phyloP scores from a whole-genome alignment of 1,140 invertebrate species.

The Zaprionus ghesquierei region DNA sequence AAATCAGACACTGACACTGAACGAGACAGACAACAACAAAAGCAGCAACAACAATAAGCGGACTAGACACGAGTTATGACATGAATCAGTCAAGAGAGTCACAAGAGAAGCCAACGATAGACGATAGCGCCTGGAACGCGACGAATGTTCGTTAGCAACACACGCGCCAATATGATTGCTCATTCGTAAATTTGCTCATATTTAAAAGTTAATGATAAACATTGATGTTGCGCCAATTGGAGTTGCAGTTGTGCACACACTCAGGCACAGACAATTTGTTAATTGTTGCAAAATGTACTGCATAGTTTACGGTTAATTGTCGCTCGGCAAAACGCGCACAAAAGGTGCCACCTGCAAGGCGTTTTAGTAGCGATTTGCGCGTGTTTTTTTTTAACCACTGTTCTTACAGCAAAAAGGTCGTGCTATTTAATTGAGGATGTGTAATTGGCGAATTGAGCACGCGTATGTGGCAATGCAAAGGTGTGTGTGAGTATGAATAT shows the following conservation, averaged over 20 bases:
- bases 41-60: neutral
- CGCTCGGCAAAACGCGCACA: constrained; percentile 60
- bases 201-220: constrained; percentile 68
- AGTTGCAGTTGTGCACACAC: constrained; percentile 4
- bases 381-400: constrained; percentile 38
- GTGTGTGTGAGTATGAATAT: neutral
- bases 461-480: neutral
- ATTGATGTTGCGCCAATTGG: constrained; percentile 65
- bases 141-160: constrained; percentile 61
- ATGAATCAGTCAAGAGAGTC: constrained; percentile 61
- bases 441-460: constrained; percentile 52
- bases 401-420: constrained; percentile 56
- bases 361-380: constrained; percentile 48
- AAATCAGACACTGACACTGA: constrained; percentile 6
- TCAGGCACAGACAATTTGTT: constrained; percentile 55
- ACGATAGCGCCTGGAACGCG: constrained; percentile 26
- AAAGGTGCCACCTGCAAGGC: constrained; percentile 62
- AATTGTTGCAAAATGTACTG: constrained; percentile 70
- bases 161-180: constrained; percentile 77
- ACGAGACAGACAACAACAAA: neutral
- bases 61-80: constrained; percentile 22
- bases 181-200: constrained; percentile 29
- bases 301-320: constrained; percentile 76
- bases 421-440: constrained; percentile 71
- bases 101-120: constrained; percentile 4